phyloP scores from a whole-genome alignment of 2,797 vertebrate species.

The Pitangus sulphuratus region DNA sequence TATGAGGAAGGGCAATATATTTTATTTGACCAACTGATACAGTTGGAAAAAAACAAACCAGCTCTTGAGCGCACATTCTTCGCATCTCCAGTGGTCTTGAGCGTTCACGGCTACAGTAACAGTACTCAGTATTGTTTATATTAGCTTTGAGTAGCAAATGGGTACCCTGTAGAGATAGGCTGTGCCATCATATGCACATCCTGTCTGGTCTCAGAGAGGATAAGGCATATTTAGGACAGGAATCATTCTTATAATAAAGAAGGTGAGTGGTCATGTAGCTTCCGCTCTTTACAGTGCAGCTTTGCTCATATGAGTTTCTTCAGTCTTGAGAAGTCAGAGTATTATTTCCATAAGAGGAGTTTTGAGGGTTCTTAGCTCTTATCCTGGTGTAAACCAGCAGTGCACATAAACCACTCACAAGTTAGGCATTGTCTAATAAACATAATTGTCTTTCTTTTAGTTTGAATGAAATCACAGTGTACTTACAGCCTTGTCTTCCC shows the following conservation, averaged over 20 bases:
- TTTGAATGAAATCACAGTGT: not conserved
- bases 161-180: not conserved
- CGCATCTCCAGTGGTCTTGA: not conserved
- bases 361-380: not conserved
- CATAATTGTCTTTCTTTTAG: not conserved
- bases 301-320: not conserved
- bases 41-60: not conserved
- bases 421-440: not conserved
- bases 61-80: rapidly evolving
- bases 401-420: rapidly evolving
- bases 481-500: not conserved
- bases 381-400: not conserved
- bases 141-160: not conserved
- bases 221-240: not conserved
- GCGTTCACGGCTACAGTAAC: not conserved
- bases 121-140: not conserved
- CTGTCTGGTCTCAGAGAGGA: not conserved
- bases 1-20: not conserved
- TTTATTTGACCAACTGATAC: not conserved
- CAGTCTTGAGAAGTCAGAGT: not conserved
- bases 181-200: not conserved
- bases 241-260: not conserved
- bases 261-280: not conserved
- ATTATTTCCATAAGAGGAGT: not conserved
- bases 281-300: not conserved